Evolutionary conservation across 2,113 vertebrate species (phyloP), one percentile per base, ranked within the genome.

Genomic region (Cochlearius cochlearius): DNA sequence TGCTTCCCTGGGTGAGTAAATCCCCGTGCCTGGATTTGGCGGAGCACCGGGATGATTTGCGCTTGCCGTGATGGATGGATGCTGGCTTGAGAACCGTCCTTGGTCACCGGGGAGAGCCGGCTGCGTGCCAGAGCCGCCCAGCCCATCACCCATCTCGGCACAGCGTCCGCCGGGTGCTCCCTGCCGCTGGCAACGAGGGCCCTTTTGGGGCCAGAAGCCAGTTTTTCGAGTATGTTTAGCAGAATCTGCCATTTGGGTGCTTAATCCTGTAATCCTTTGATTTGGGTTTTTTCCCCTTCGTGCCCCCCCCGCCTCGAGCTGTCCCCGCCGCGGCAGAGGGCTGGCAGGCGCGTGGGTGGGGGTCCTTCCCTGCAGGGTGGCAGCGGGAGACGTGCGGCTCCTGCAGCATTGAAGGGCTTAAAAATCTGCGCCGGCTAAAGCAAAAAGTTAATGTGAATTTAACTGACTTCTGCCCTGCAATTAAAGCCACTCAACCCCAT

Each of bases 381-480:
- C 74, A n/a, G 27, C 0, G 5, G 87, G 84, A 56, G 60, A 17
- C 4, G 8, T 11, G 50, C 3, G 9, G 80, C 75, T 91, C 92
- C 89, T 6, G 0, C 60, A 26, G 83, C 88, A 94, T 36, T 5
- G 29, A 68, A 50, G 25, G 69, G 53, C 89, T 93, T 73, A 56
- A 87, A 92, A 77, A 66, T 60, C 87, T 2, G 3, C 73, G 75
- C 68, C 1, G 19, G 78, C 85, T 77, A 15, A 64, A 91, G 73
- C 11, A 2, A 38, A 84, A 96, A 90, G 79, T 93, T 95, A 96
- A 95, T 94, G 95, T 82, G 95, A 90, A 92, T 94, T 94, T 91
- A 95, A 94, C 93, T 95, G 95, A 91, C 96, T 93, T 92, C 92
- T 97, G 96, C 93, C 93, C 93, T 96, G 93, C 96, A 96, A 94